phyloP scores from a whole-genome alignment of 2,888 invertebrate species.

The Quadriops clusia region DNA sequence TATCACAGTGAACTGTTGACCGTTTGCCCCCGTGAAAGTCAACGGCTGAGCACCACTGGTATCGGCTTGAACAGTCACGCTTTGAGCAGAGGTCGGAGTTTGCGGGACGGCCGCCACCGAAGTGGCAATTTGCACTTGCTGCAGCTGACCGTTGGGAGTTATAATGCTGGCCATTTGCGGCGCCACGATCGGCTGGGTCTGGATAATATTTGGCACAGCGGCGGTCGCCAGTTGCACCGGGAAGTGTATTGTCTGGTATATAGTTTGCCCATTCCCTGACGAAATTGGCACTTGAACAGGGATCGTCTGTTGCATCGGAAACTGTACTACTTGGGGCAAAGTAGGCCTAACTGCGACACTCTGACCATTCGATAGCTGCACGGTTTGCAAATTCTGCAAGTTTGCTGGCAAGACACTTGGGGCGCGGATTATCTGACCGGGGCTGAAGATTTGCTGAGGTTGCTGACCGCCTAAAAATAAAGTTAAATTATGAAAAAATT shows the following conservation, averaged over 20 bases:
- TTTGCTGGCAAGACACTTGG: constrained; percentile 56
- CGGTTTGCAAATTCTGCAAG: constrained; percentile 53
- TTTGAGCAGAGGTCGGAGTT: constrained; percentile 32
- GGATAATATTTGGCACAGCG: constrained; percentile 48
- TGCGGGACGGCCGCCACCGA: constrained; percentile 27
- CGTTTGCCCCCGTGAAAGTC: constrained; percentile 60
- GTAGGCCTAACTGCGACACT: constrained; percentile 57
- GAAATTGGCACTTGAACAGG: constrained; percentile 86
- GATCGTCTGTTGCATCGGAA: constrained; percentile 64
- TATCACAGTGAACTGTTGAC: constrained; percentile 76
- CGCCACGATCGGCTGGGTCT: constrained; percentile 46
- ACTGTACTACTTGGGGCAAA: constrained; percentile 47
- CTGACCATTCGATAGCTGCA: constrained; percentile 61
- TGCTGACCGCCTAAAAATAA: constrained; percentile 34
- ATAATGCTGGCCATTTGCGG: constrained; percentile 78
- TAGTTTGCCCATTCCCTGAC: constrained; percentile 77
- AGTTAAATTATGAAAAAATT: no score
- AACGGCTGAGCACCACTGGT: constrained; percentile 48
- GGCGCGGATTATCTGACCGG: constrained; percentile 65
- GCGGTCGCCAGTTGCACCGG: constrained; percentile 69
- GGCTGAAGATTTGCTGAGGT: constrained; percentile 43
- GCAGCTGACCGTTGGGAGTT: constrained; percentile 81
- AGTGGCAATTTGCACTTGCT: constrained; percentile 76
- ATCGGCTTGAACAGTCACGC: constrained; percentile 33
- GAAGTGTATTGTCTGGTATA: constrained; percentile 90